Conservation (phyloP, 2,888 invertebrate genomes). For the Ypsolopha sequella region DNA sequence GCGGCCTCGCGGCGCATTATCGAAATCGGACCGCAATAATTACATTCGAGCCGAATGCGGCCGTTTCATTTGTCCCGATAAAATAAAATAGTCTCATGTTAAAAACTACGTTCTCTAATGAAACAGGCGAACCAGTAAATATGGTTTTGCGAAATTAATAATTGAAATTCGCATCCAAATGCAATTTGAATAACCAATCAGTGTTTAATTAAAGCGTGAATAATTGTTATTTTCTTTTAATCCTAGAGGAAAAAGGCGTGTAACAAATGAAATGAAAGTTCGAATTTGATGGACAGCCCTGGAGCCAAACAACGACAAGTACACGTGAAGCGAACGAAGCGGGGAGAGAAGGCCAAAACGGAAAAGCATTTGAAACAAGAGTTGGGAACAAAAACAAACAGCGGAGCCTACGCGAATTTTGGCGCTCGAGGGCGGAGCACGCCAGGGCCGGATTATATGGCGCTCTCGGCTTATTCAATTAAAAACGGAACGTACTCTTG, state of each 20-base stretch:
- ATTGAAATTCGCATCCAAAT: not conserved
- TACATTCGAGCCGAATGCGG: conserved; percentile 59
- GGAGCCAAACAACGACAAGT: conserved; percentile 6
- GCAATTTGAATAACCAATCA: not conserved
- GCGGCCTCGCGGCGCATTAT: conserved; percentile 59
- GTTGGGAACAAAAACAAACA: conserved; percentile 38
- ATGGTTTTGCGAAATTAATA: conserved; percentile 1
- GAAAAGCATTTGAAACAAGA: conserved; percentile 27
- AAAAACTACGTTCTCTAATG: conserved; percentile 3
- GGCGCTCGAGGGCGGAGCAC: conserved; percentile 27
- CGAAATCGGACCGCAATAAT: conserved; percentile 66
- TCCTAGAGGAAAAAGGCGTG: too few relatives aligned
- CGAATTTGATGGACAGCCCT: not conserved
- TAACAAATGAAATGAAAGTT: not conserved
- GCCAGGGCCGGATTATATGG: conserved; percentile 39
- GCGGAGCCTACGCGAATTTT: conserved; percentile 28
- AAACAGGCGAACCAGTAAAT: not conserved
- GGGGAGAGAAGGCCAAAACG: conserved; percentile 19
- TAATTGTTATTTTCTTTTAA: too few relatives aligned
- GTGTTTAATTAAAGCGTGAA: not conserved
- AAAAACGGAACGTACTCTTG: conserved; percentile 39
- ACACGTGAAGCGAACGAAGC: conserved; percentile 12
- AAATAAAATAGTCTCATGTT: conserved; percentile 39
- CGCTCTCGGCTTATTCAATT: conserved; percentile 54
- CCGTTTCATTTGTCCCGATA: conserved; percentile 43